Percentiles rank a stretch among this genome's conserved stretches.
These are phyloP conservation scores for Electrona antarctica DNA, from an alignment of 2,113 vertebrate genomes.

Conservation along the genomic window DNA sequence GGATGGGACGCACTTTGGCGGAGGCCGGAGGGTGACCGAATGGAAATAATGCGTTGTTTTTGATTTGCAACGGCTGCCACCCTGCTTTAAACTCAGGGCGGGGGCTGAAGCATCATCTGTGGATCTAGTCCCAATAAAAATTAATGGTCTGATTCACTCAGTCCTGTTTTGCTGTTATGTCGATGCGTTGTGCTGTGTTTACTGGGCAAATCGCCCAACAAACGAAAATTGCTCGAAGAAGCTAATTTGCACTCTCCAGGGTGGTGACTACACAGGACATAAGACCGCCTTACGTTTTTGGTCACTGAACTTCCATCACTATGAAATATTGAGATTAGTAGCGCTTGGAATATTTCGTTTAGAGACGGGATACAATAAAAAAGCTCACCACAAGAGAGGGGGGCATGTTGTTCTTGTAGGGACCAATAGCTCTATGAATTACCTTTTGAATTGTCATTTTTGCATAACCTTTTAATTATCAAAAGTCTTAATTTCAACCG, in stretches of 20 bases:
- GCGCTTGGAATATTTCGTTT: no score
- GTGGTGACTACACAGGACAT: not conserved
- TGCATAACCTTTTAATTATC: no score
- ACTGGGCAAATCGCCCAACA: not conserved
- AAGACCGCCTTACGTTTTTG: not conserved
- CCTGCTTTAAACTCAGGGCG: conserved; percentile 25
- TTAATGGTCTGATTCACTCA: no score
- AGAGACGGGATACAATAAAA: no score
- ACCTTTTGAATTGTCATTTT: no score
- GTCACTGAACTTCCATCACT: not conserved
- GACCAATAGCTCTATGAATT: no score
- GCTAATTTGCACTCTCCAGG: not conserved
- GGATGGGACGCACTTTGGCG: conserved; percentile 15
- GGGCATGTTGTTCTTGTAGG: no score
- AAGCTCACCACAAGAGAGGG: no score
- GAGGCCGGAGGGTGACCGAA: conserved; percentile 38
- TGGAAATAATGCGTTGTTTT: conserved; percentile 52
- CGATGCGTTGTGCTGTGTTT: conserved; percentile 15
- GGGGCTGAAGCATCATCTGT: conserved; percentile 24
- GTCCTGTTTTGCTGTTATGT: conserved; percentile 10
- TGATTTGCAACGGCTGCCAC: conserved; percentile 40
- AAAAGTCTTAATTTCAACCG: no score
- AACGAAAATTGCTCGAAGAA: no score
- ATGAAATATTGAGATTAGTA: no score
- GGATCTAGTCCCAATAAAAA: not conserved